Base-by-base conservation (phyloP, 2,888 invertebrate species). In the Eupithecia insigniata region DNA sequence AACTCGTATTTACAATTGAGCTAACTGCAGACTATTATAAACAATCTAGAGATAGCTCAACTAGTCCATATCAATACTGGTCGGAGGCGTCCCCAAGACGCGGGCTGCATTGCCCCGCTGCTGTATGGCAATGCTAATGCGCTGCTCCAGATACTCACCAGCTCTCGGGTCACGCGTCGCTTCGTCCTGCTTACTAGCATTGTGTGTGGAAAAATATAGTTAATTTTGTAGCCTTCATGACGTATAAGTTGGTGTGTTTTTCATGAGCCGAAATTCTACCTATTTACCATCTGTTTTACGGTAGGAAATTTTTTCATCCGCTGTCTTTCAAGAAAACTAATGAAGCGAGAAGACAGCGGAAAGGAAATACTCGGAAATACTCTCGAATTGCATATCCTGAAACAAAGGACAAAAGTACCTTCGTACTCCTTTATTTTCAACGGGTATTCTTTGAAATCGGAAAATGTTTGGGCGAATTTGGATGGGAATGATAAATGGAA, bases 321-420 rank as follows among this genome's bases (percentile, higher is more conserved):
- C 66, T 43, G 34, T 66, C 61, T 61, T 18, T 10, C 26, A 34
- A n/a, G 18, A 36, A 39, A 67, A 71, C 64, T 71, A 71, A 71
- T 71, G 71, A 71, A 65, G 64, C 67, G 39, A 30, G 58, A 58
- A 64, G 67, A 67, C 71, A 71, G 67, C 58, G 36, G 66, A 62
- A 51, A 61, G 60, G 26, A 58, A 65, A 68, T 22, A 28, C 64
- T 34, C 36, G 62, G 14, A 22, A 62, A 64, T 34, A 34, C 61
- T 62, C n/a, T 62, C 18, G 32, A 18, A 66, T 66, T 51, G 46
- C 46, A 51, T 32, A 34, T 55, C 26, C 64, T 30, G 36, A 64
- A 64, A 64, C 64, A 64, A 64, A 64, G 36, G 26, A 26, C 34
- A 39, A 18, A 60, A 60, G 60, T 30, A 60, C 28, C 28, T 60